A percentile compares a stretch with the other conserved stretches of the same genome.
These are phyloP conservation scores for Cosmia trapezina DNA, from an alignment of 2,888 invertebrate genomes.

Conservation along the genomic window DNA sequence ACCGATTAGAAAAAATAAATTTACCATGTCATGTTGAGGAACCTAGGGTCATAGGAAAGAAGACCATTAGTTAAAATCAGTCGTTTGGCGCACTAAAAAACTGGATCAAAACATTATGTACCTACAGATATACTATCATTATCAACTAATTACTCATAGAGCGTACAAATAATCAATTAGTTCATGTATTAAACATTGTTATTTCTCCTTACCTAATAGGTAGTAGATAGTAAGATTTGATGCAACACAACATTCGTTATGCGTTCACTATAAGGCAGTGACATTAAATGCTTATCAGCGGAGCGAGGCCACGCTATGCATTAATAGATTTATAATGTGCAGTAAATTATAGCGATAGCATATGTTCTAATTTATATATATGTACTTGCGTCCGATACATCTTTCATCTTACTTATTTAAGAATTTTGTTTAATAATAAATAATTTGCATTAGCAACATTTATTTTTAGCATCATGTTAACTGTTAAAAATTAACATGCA, in stretches of 20 bases:
- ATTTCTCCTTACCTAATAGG: conserved; percentile 31
- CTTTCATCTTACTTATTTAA: not conserved
- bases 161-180: conserved; percentile 5
- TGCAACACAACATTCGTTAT: conserved; percentile 32
- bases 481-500: not conserved
- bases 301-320: conserved; percentile 51
- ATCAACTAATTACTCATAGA: conserved; percentile 28
- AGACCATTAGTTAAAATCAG: not conserved
- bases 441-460: not conserved
- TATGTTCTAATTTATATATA: conserved; percentile 25
- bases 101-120: no score
- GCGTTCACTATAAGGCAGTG: conserved; percentile 47
- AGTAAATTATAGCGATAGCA: conserved; percentile 59
- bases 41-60: not conserved
- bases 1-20: not conserved
- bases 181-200: conserved; percentile 17
- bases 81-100: not conserved
- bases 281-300: conserved; percentile 64
- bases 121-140: no score
- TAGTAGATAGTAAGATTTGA: conserved; percentile 25
- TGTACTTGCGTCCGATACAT: conserved; percentile 4
- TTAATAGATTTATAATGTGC: conserved; percentile 68
- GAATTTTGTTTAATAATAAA: not conserved
- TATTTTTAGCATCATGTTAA: not conserved
- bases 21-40: not conserved